These are phyloP conservation scores for Aphelocoma californica DNA, from an alignment of 2,797 vertebrate genomes.

Conservation along the genomic window DNA sequence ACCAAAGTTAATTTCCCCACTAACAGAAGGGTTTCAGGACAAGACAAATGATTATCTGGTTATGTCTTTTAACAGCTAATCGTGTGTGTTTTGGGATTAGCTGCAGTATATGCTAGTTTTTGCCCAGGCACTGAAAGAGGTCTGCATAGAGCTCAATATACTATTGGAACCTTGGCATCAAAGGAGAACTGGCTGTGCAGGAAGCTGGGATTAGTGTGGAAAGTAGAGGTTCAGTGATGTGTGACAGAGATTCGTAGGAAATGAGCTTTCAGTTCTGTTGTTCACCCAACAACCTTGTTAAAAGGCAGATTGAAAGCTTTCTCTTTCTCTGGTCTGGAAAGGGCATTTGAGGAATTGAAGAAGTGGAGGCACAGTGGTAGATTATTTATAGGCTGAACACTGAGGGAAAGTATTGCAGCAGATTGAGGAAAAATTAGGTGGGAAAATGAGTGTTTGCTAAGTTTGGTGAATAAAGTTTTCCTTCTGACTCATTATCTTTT, in stretches of 20 bases:
- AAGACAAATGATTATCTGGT: not conserved
- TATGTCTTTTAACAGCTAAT: not conserved
- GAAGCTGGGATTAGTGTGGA: not conserved
- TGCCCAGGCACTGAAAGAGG: not conserved
- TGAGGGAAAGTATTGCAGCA: not conserved
- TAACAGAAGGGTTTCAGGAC: not conserved
- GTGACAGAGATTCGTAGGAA: not conserved
- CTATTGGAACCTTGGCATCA: not conserved
- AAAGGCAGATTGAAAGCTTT: not conserved
- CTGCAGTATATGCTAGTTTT: not conserved
- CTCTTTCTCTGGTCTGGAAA: not conserved
- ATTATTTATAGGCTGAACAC: conserved; percentile 1
- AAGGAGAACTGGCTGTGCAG: not conserved
- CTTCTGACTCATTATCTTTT: not conserved
- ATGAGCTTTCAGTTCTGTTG: not conserved
- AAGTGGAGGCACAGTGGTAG: not conserved
- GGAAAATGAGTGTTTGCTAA: not conserved
- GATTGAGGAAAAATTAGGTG: not conserved
- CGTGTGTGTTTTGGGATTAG: not conserved
- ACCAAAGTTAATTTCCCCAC: not conserved
- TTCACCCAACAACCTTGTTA: not conserved
- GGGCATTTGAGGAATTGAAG: not conserved
- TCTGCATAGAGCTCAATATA: not conserved
- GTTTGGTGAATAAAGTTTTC: not conserved
- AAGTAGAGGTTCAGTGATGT: not conserved